Percentiles rank a stretch among this genome's conserved stretches.
Conservation (phyloP, 2,797 vertebrate species). For the Podarcis siculus region DNA sequence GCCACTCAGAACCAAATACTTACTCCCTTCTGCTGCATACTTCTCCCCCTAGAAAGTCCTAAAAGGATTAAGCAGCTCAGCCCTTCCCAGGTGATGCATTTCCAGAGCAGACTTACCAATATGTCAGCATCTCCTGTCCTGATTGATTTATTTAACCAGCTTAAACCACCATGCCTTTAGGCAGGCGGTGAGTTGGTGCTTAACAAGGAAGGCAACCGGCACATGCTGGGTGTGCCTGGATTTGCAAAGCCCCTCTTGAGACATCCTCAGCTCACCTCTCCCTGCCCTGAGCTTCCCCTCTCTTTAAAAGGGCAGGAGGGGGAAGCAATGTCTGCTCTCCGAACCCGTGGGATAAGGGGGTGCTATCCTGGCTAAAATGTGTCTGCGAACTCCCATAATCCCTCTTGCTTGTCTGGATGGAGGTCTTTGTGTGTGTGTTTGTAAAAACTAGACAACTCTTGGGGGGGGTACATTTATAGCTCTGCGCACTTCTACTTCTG, state of each 20-base stretch:
- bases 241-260: not conserved
- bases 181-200: not conserved
- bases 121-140: not conserved
- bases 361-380: not conserved
- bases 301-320: not conserved
- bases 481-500: too few species aligned
- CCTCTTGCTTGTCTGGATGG: too few species aligned
- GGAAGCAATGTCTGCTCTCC: not conserved
- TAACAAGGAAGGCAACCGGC: not conserved
- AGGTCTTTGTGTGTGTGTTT: too few species aligned
- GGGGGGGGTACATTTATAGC: too few species aligned
- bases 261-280: not conserved
- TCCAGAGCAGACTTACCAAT: not conserved
- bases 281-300: not conserved
- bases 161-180: not conserved
- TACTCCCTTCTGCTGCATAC: rapidly evolving
- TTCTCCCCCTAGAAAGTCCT: not conserved
- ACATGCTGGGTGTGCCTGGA: not conserved
- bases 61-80: not conserved
- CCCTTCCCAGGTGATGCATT: not conserved
- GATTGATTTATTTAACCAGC: not conserved
- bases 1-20: not conserved
- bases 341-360: not conserved
- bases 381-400: too few species aligned
- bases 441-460: too few species aligned